A percentile compares a stretch with the other conserved stretches of the same genome.
phyloP scores from a whole-genome alignment of 2,797 vertebrate genomes.

The Peromyscus nudipes region DNA sequence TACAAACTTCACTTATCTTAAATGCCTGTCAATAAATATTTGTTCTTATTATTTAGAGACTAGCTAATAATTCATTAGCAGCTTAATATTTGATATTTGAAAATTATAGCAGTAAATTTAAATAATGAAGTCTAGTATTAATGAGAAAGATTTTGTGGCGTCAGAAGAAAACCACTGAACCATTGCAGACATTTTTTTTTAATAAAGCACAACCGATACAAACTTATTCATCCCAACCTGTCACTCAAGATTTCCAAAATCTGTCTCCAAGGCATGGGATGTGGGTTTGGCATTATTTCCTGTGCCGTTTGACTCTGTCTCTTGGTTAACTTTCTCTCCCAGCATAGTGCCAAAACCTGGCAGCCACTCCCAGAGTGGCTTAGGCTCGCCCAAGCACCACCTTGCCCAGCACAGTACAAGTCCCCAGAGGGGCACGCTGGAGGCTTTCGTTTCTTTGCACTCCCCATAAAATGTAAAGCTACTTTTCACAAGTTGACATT shows the following conservation, averaged over 20 bases:
- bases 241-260: neutral
- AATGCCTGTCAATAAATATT: slow-evolving; percentile 62
- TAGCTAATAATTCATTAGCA: slow-evolving; percentile 51
- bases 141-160: neutral
- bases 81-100: slow-evolving; percentile 62
- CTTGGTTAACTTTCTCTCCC: slow-evolving; percentile 20
- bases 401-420: neutral
- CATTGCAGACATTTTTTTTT: neutral
- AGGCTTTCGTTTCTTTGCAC: slow-evolving; percentile 6
- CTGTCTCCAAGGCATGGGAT: neutral
- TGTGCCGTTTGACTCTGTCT: neutral
- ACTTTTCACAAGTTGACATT: slow-evolving; percentile 18
- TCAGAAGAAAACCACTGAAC: slow-evolving; percentile 24
- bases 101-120: slow-evolving; percentile 63
- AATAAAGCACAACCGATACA: neutral
- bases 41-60: slow-evolving; percentile 55
- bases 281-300: neutral
- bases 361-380: neutral
- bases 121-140: slow-evolving; percentile 61
- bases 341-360: neutral
- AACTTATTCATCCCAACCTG: neutral
- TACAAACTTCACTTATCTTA: slow-evolving; percentile 20
- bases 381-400: neutral
- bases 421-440: neutral
- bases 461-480: slow-evolving; percentile 50